Evolutionary conservation across 2,113 vertebrate genomes (phyloP), one percentile per base, ranked within the genome.

Genomic region (Trogon surrucura): DNA sequence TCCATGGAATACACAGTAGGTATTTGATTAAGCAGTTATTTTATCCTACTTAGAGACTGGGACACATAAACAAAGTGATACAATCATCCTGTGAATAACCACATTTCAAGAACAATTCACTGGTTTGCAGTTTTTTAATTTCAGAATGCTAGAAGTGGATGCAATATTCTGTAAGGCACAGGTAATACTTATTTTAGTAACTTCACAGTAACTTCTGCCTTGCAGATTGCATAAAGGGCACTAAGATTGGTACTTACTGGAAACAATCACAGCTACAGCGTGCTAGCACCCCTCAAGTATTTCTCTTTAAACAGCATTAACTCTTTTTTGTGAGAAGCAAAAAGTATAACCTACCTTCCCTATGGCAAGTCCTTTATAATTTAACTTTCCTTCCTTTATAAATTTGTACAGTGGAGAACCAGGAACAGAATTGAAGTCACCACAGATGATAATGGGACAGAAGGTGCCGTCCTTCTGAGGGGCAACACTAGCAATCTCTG

Each of bases 401-500:
- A 99, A 99, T 80, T 82, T 97, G 98, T 99, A 99, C 48, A 99
- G 77, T 0, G 99, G 99, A 89, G 99, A 99, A 75, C 98, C 97
- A 64, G 99, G 99, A 41, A 99, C 98, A 17, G 99, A 99, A 98
- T 99, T 99, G 87, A 99, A 99, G 93, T 99, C 99, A 17, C 99
- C 99, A 65, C 99, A 99, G 84, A 99, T 97, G 86, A 99, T 66
- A 19, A 99, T 95, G 2, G 99, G 99, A 85, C 97, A 98, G 88
- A 97, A 89, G 27, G 95, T 97, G 10, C 98, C 98, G 11, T 99
- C 98, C 17, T 98, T 97, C 88, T 93, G 97, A 93, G 89, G 93
- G 67, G 99, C 97, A 86, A 99, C 91, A 10, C 92, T 98, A 53
- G 96, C 89, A 61, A 99, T 98, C 98, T 99, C 99, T 38, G 99